Percentiles rank a stretch among this genome's conserved stretches.
Conservation (phyloP, 1,140 invertebrate species). For the Camponotus floridanus region DNA sequence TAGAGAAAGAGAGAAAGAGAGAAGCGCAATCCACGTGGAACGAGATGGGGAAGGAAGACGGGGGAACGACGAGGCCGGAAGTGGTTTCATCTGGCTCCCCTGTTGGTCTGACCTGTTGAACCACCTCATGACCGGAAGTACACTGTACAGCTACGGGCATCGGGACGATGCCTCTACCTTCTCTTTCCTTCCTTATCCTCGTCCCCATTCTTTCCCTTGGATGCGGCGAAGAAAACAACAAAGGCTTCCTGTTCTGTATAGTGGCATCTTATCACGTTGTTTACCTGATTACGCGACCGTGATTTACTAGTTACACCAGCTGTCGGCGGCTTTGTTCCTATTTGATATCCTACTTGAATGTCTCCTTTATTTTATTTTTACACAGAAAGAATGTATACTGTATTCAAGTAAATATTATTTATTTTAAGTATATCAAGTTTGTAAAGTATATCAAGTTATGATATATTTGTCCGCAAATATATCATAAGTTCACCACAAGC, state of each 20-base stretch:
- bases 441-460: too few species aligned
- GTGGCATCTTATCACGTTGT: constrained; percentile 79
- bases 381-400: too few species aligned
- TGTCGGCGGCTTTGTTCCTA: constrained; percentile 3
- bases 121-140: constrained; percentile 86
- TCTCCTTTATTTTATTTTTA: constrained; percentile 8
- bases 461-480: too few species aligned
- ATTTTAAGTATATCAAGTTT: too few species aligned
- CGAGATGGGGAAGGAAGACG: constrained; percentile 28
- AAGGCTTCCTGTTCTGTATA: constrained; percentile 81
- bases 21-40: constrained; percentile 5
- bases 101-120: constrained; percentile 86
- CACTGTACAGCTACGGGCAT: constrained; percentile 81
- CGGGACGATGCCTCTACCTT: constrained; percentile 68
- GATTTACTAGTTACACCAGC: constrained; percentile 53
- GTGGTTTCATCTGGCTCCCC: constrained; percentile 86
- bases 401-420: too few species aligned
- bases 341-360: constrained; percentile 21
- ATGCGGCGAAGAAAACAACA: constrained; percentile 78
- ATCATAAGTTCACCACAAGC: too few species aligned
- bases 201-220: constrained; percentile 44
- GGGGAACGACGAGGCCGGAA: constrained; percentile 78
- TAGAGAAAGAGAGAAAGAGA: background rate
- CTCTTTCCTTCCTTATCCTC: background rate
- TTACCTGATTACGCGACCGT: constrained; percentile 75